Percentiles rank a stretch among this genome's conserved stretches.
These are phyloP conservation scores for Macrobrachium nipponense DNA, from an alignment of 1,140 invertebrate species.

Conservation along the genomic window DNA sequence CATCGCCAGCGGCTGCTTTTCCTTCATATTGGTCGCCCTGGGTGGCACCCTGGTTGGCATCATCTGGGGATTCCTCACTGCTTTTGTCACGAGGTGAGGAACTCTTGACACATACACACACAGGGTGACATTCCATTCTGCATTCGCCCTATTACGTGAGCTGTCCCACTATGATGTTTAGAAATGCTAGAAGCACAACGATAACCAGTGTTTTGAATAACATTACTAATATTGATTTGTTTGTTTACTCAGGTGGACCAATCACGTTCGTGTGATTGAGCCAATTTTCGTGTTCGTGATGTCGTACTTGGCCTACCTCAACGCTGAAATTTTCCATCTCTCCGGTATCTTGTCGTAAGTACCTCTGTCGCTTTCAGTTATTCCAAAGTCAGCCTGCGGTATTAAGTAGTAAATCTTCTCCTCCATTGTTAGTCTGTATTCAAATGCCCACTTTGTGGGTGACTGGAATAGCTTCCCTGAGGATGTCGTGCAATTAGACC, in stretches of 20 bases:
- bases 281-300: conserved; percentile 98
- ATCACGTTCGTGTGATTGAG: conserved; percentile 96
- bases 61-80: conserved; percentile 94
- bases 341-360: conserved; percentile 97
- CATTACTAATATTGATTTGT: background rate
- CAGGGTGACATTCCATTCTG: background rate
- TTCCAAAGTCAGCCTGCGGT: too few relatives aligned
- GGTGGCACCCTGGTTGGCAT: conserved; percentile 95
- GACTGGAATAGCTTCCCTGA: too few relatives aligned
- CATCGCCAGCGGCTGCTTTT: conserved; percentile 85
- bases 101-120: background rate
- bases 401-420: too few relatives aligned
- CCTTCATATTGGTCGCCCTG: conserved; percentile 94
- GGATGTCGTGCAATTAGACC: too few relatives aligned
- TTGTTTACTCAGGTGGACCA: conserved; percentile 77
- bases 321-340: conserved; percentile 98
- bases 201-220: too few relatives aligned
- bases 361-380: background rate
- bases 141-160: too few relatives aligned
- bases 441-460: too few relatives aligned
- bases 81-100: conserved; percentile 84
- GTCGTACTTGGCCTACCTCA: conserved; percentile 97
- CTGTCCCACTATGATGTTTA: too few relatives aligned
- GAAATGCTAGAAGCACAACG: too few relatives aligned
- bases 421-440: too few relatives aligned